phyloP scores from a whole-genome alignment of 2,113 vertebrate genomes.

The Alligator sinensis region DNA sequence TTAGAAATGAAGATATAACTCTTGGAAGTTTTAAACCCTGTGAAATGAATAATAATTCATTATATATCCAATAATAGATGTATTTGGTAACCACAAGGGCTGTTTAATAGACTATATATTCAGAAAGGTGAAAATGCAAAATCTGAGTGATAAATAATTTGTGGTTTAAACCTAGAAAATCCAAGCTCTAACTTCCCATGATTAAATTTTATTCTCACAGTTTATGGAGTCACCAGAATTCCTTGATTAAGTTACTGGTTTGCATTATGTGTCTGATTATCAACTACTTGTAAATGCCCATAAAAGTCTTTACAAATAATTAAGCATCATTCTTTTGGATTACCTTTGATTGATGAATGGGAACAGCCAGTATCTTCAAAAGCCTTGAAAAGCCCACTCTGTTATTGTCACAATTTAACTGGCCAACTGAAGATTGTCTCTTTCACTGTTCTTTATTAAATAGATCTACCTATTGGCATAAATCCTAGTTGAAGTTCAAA shows the following conservation, averaged over 20 bases:
- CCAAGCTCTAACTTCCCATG: neutral
- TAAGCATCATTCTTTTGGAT: conserved; percentile 35
- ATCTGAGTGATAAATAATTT: neutral
- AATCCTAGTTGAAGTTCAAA: neutral
- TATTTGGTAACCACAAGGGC: neutral
- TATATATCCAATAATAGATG: neutral
- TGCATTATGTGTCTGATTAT: conserved; percentile 24
- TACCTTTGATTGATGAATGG: neutral
- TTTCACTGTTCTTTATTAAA: neutral
- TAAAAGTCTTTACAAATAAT: conserved; percentile 32
- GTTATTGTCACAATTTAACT: conserved; percentile 14
- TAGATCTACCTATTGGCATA: neutral
- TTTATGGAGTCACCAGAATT: conserved; percentile 19
- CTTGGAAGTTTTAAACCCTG: neutral
- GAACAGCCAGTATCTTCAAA: neutral
- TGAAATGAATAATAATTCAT: neutral
- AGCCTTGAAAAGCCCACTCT: neutral
- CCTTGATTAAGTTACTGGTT: conserved; percentile 11
- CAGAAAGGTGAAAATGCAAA: neutral
- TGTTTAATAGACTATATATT: conserved; percentile 24
- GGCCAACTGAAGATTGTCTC: neutral
- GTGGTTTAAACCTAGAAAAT: conserved; percentile 27
- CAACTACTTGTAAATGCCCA: neutral
- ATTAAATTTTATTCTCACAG: neutral
- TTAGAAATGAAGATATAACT: neutral